phyloP scores from a whole-genome alignment of 2,888 invertebrate species.

The Dicranocentrus wangi region DNA sequence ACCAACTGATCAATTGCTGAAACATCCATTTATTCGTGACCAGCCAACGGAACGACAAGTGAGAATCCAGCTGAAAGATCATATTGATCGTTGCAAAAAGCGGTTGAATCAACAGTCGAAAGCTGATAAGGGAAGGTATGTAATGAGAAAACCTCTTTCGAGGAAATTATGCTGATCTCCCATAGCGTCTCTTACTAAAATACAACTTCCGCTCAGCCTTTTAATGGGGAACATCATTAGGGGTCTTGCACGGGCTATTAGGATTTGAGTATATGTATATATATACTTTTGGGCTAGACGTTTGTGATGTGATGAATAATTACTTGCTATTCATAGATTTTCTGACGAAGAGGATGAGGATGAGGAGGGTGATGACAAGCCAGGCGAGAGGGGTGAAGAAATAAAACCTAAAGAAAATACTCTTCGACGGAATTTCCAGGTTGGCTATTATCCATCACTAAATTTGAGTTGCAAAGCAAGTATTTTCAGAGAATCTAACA shows the following conservation, averaged over 20 bases:
- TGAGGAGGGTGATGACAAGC: slow-evolving; percentile 94
- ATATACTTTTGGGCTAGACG: too few species aligned
- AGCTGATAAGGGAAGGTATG: slow-evolving; percentile 78
- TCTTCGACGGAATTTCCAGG: slow-evolving; percentile 94
- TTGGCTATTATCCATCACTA: too few species aligned
- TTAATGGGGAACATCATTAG: too few species aligned
- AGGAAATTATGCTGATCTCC: too few species aligned
- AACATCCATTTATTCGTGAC: slow-evolving; percentile 98
- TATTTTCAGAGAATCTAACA: not conserved
- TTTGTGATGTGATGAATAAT: not conserved
- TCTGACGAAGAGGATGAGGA: slow-evolving; percentile 77
- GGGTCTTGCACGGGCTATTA: too few species aligned
- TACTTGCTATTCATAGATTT: slow-evolving; percentile 58
- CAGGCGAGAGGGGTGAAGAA: slow-evolving; percentile 92
- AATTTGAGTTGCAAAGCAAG: too few species aligned
- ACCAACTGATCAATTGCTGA: slow-evolving; percentile 97
- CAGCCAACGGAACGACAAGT: slow-evolving; percentile 99
- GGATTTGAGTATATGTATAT: too few species aligned
- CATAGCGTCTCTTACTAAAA: too few species aligned
- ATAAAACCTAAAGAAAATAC: slow-evolving; percentile 95
- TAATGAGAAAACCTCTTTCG: too few species aligned
- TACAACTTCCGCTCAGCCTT: too few species aligned
- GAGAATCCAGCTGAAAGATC: slow-evolving; percentile 98
- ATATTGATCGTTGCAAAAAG: slow-evolving; percentile 97
- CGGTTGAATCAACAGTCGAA: slow-evolving; percentile 76